These are phyloP conservation scores for Pandemis cinnamomeana DNA, from an alignment of 2,888 invertebrate species.

Conservation along the genomic window DNA sequence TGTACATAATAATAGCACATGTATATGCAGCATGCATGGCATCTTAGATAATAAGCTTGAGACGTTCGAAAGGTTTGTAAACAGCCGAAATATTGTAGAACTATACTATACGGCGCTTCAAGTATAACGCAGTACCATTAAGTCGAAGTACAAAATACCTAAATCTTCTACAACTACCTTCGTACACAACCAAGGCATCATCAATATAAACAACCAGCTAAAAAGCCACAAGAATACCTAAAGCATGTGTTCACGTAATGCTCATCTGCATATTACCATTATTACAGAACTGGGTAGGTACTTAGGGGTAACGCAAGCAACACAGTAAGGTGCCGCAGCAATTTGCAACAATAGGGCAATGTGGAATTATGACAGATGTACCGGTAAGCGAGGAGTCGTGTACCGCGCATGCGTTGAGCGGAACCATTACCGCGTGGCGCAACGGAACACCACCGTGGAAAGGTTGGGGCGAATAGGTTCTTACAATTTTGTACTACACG, in stretches of 20 bases:
- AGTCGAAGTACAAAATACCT: too few relatives aligned
- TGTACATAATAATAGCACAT: too few relatives aligned
- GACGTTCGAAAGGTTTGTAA: too few relatives aligned
- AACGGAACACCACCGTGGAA: constrained; percentile 57
- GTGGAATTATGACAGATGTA: constrained; percentile 38
- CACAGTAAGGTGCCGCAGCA: constrained; percentile 22
- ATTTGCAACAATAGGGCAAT: constrained; percentile 38
- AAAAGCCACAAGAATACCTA: not conserved
- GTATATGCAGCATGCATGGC: too few relatives aligned
- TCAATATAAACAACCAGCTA: not conserved
- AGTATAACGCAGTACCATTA: too few relatives aligned
- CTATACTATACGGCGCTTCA: too few relatives aligned
- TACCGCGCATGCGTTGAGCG: constrained; percentile 42
- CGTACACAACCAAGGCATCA: not conserved
- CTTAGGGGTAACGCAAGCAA: constrained; percentile 9
- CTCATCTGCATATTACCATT: constrained; percentile 9
- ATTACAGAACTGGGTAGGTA: not conserved
- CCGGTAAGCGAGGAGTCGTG: constrained; percentile 60
- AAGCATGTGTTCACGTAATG: not conserved
- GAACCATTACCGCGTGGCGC: constrained; percentile 50
- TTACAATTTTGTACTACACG: constrained; percentile 43
- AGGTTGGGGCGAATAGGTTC: constrained; percentile 59
- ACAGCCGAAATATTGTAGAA: too few relatives aligned
- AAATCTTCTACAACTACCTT: not conserved
- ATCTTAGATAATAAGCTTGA: too few relatives aligned